Base-by-base conservation (phyloP, 2,888 invertebrate species). In the Drosophila kambysellisi region DNA sequence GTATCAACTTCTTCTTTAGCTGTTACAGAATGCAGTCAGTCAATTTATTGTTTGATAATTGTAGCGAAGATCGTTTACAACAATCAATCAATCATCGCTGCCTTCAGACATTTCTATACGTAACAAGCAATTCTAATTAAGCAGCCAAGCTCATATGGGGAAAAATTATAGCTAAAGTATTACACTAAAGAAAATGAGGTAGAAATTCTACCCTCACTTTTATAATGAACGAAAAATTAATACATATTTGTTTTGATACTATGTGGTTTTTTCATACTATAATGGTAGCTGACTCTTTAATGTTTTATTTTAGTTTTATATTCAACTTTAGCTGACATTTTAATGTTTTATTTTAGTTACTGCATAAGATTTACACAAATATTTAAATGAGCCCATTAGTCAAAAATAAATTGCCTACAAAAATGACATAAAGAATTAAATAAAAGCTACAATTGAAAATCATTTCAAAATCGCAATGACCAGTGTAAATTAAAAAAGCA, bases 51-150 rank as follows among this genome's bases (percentile, higher is more conserved):
- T 63, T 69, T 58, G 30, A 48, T 66, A 70, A 80, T 52, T 62
- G 64, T 60, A 56, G 46, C 48, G 37, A 60, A 76, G 50, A 77
- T 71, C 81, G 46, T 43, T 76, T 64, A 67, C 60, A 52, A 29
- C 66, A 66, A 62, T 61, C 77, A 78, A 78, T 76, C 80, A 68
- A 50, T 29, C 12, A n/a, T 54, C 54, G 37, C 37, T 60, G 39
- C 39, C 35, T 62, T 56, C 70, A 59, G 56, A 64, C 64, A 75
- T 65, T 62, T 67, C 77, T 29, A 33, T 78, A 68, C 67, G 67
- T 75, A 79, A 71, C 59, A 76, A 60, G 57, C 81, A 76, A 88
- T 70, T 86, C 77, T 68, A 80, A 76, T 66, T 64, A 79, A 64
- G 61, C 39, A 25, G 32, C 35, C 35, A 60, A 59, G 58, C 35